A percentile compares a stretch with the other conserved stretches of the same genome.
These are phyloP conservation scores for Aplysia californica DNA, from an alignment of 1,140 invertebrate species.

Conservation along the genomic window DNA sequence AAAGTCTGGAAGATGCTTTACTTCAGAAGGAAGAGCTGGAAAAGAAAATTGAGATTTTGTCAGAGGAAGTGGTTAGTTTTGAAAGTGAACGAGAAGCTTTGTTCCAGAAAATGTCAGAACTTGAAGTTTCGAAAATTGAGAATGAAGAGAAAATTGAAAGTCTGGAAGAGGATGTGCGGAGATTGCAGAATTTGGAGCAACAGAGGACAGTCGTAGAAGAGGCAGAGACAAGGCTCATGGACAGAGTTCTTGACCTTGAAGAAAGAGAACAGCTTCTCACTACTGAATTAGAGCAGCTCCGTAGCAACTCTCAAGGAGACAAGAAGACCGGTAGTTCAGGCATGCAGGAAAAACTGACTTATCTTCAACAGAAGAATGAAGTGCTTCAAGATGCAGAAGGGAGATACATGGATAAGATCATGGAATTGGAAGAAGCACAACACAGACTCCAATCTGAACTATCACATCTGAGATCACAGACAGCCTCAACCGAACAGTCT, in stretches of 20 bases:
- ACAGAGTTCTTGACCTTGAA: conserved; percentile 60
- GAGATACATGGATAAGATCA: conserved; percentile 37
- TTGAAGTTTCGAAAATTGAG: neutral
- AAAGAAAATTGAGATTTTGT: conserved; percentile 22
- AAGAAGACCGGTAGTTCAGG: no score
- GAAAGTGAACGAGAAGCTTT: conserved; percentile 15
- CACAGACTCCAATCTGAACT: conserved; percentile 13
- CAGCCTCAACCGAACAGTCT: neutral
- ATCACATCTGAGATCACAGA: neutral
- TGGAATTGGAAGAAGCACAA: conserved; percentile 33
- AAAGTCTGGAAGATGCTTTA: conserved; percentile 24
- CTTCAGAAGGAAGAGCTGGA: conserved; percentile 22
- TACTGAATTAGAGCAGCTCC: neutral
- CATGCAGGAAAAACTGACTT: neutral
- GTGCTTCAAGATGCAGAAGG: conserved; percentile 36
- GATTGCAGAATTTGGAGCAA: conserved; percentile 35
- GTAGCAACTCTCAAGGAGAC: no score
- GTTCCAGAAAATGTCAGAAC: neutral
- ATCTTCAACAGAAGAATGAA: conserved; percentile 28
- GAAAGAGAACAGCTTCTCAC: conserved; percentile 41
- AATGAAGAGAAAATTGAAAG: conserved; percentile 12
- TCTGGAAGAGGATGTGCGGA: conserved; percentile 35
- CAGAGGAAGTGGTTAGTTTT: conserved; percentile 5
- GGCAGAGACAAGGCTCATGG: conserved; percentile 59
- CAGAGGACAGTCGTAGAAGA: conserved; percentile 43